Conservation (phyloP, 2,113 vertebrate species). For the Salvator merianae region DNA sequence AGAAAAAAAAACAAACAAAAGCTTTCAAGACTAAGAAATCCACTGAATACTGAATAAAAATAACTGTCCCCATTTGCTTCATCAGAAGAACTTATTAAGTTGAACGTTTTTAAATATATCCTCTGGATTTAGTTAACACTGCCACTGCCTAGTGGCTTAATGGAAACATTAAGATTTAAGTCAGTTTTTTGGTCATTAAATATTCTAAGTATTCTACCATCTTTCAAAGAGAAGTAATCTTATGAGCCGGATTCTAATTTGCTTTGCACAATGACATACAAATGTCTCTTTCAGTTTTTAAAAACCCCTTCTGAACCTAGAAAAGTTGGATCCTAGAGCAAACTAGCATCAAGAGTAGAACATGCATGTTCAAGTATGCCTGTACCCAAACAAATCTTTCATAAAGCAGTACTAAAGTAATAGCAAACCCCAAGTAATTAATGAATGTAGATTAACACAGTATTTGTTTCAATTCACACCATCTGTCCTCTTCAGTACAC, state of each 20-base stretch:
- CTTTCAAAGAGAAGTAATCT: background rate
- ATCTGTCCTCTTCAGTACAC: conserved; percentile 40
- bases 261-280: background rate
- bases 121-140: background rate
- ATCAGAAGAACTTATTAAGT: background rate
- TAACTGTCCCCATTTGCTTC: background rate
- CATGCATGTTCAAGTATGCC: background rate
- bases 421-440: background rate
- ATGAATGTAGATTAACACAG: conserved; percentile 12
- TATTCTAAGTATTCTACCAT: background rate
- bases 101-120: background rate
- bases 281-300: too few relatives aligned
- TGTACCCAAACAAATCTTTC: background rate
- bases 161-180: background rate
- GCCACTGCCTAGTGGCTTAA: background rate
- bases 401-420: conserved; percentile 1
- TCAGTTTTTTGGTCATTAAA: background rate
- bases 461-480: conserved; percentile 41
- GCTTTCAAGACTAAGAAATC: background rate
- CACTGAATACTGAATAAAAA: conserved; percentile 6
- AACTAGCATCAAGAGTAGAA: background rate
- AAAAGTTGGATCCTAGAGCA: background rate
- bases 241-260: background rate
- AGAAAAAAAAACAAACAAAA: background rate
- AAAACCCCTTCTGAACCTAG: background rate